Evolutionary conservation across 2,113 vertebrate genomes (phyloP).

Genomic region (Sapayoa aenigma): DNA sequence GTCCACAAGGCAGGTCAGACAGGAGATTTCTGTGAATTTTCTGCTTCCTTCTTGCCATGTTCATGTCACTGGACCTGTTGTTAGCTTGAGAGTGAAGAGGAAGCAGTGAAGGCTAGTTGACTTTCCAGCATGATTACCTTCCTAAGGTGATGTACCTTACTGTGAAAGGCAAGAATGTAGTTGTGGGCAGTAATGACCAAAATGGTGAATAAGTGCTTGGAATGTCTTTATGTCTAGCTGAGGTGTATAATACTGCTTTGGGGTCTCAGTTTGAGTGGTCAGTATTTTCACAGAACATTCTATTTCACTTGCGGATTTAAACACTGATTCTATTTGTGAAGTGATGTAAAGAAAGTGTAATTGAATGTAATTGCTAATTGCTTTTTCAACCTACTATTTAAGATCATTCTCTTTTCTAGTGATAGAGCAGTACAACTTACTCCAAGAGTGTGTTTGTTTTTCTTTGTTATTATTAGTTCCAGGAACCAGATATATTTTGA

Average conservation of each 20-base stretch:
- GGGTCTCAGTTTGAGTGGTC: neutral
- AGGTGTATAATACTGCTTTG: neutral
- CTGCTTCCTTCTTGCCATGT: neutral
- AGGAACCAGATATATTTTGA: neutral
- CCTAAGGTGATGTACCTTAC: neutral
- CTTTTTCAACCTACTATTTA: neutral
- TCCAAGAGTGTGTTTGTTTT: neutral
- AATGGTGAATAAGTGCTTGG: neutral
- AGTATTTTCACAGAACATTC: neutral
- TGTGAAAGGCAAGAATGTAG: neutral
- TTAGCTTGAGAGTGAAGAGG: neutral
- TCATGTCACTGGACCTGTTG: neutral
- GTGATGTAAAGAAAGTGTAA: neutral
- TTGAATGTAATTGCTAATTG: neutral
- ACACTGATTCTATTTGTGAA: neutral
- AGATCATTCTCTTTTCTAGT: neutral
- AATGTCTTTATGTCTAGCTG: neutral
- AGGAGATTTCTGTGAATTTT: neutral
- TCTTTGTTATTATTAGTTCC: neutral
- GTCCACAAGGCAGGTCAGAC: accelerated
- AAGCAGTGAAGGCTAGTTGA: neutral
- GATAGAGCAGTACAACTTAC: neutral
- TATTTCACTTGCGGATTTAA: neutral
- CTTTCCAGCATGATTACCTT: neutral
- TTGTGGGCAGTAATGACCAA: neutral